Conservation (phyloP, 2,797 vertebrate species). For the Poliocrania exsul region DNA sequence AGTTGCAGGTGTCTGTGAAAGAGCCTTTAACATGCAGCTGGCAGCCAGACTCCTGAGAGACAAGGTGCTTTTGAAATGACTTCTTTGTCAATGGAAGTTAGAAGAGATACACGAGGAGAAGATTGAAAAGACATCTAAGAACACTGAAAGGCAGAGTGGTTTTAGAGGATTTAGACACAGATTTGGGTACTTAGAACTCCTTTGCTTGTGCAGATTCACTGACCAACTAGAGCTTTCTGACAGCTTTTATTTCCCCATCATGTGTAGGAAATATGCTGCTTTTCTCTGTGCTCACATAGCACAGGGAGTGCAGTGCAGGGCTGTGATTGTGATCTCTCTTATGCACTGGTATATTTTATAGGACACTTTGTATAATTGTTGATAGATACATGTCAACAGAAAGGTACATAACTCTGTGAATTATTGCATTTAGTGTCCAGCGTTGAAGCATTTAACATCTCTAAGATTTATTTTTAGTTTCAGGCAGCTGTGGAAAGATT, state of each 20-base stretch:
- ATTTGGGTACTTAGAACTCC: not conserved
- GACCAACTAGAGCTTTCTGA: not conserved
- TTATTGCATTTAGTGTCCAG: not conserved
- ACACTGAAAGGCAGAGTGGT: not conserved
- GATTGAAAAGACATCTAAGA: not conserved
- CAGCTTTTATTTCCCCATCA: not conserved
- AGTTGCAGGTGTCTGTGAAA: not conserved
- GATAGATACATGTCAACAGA: not conserved
- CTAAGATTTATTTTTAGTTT: slow-evolving; percentile 78
- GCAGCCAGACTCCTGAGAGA: not conserved
- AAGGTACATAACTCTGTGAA: not conserved
- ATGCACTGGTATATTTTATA: not conserved
- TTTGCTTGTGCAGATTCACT: not conserved
- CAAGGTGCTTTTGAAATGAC: not conserved
- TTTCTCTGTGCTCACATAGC: not conserved
- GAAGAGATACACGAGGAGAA: not conserved
- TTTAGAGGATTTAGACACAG: not conserved
- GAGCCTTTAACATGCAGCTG: not conserved
- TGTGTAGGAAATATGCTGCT: not conserved
- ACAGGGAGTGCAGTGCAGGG: not conserved
- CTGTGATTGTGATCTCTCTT: not conserved
- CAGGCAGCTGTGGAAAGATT: slow-evolving; percentile 95
- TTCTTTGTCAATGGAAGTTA: not conserved
- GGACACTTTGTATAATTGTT: not conserved
- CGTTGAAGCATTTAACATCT: not conserved